Base-by-base conservation (phyloP, 2,888 invertebrate species). In the Mythimna albipuncta region DNA sequence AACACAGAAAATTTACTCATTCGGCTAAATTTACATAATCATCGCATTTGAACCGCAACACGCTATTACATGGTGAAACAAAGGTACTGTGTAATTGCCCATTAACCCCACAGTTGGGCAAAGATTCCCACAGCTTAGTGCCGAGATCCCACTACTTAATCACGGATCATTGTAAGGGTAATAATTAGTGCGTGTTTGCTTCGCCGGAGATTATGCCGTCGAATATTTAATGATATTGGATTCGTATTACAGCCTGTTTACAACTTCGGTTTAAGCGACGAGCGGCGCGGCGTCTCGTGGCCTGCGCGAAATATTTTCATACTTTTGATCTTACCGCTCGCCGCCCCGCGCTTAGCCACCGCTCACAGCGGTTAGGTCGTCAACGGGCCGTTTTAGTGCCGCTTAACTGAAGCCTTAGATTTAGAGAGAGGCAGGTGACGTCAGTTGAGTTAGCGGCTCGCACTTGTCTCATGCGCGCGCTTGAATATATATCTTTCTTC, bases 101-200 rank as follows among this genome's bases (percentile, higher is more conserved):
- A 84, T 73, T 84, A 64, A 66, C 57, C 81, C 69, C 72, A 80
- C 69, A 64, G 70, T 69, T 72, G 64, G 81, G 75, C 71, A 83
- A 84, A 82, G 77, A 77, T 77, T 77, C 69, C 58, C 63, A 70
- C 64, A 58, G 72, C 63, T 67, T 65, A 35, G 54, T 55, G 52
- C 55, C 54, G 59, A 57, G 26, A 41, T 44, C 26, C 52, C 26
- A 57, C 44, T 57, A 58, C 44, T 81, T 70, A 77, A 77, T 77
- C 61, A 69, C 9, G n/a, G 73, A 73, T 16, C 44, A 47, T 72
- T 72, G 38, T 72, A 6, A 38, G 9, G n/a, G 54, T 47, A 54
- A 63, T 55, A 38, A 72, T 75, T 63, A 72, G 64, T n/a, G 47
- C 58, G 73, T 55, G 38, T 38, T 62, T 55, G 47, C 26, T 47